Percentiles rank a stretch among this genome's conserved stretches.
Conservation (phyloP, 2,113 vertebrate genomes). For the Junco hyemalis region DNA sequence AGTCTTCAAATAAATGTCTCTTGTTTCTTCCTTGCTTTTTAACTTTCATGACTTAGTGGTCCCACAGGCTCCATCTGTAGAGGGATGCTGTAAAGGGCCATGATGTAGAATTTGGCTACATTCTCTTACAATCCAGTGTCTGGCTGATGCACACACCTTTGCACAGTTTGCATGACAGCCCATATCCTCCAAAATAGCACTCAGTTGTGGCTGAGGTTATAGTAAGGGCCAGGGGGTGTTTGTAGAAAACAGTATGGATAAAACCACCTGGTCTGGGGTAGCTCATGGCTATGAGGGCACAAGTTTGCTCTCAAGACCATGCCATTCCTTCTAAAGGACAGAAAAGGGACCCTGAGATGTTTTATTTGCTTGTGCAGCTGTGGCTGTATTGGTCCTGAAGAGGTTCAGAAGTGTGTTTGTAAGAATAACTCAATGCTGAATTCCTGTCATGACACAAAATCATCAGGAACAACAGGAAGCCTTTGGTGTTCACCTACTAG, state of each 20-base stretch:
- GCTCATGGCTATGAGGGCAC: neutral
- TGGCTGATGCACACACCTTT: neutral
- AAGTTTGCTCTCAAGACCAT: neutral
- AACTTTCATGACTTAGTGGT: neutral
- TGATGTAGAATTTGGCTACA: neutral
- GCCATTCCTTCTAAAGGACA: neutral
- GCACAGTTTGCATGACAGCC: neutral
- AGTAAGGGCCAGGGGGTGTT: neutral
- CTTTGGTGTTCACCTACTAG: neutral
- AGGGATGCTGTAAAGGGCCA: neutral
- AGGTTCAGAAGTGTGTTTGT: neutral
- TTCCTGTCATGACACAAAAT: neutral
- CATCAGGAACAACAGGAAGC: neutral
- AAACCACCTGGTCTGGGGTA: neutral
- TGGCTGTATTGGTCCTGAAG: neutral
- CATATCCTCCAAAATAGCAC: neutral
- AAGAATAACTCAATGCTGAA: neutral
- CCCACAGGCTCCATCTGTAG: neutral
- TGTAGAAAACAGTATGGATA: neutral
- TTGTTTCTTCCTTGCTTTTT: conserved; percentile 3
- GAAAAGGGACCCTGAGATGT: neutral
- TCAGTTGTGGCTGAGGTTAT: neutral
- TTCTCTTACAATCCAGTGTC: neutral
- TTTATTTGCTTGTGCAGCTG: neutral
- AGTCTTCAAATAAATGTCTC: neutral